Conservation (phyloP, 2,113 vertebrate genomes). For the Stercorarius parasiticus region DNA sequence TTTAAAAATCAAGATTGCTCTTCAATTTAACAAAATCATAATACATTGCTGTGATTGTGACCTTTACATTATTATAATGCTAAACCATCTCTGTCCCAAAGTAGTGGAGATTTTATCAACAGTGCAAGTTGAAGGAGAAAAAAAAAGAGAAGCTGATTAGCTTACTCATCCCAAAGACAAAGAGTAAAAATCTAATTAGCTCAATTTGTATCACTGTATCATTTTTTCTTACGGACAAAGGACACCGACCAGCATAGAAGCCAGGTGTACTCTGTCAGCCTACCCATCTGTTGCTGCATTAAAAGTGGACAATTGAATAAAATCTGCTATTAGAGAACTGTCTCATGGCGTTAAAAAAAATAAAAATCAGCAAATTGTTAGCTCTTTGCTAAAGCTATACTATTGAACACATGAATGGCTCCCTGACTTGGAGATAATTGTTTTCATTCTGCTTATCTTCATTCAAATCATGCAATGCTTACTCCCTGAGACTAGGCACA, state of each 20-base stretch:
- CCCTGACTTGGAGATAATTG: not conserved
- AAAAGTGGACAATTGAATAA: not conserved
- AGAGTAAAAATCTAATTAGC: not conserved
- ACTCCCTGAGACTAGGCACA: not conserved
- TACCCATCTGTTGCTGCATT: not conserved
- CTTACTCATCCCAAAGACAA: not conserved
- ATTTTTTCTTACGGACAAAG: not conserved
- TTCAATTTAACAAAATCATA: not conserved
- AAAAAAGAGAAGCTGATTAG: not conserved
- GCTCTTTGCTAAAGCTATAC: not conserved
- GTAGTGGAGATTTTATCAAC: not conserved
- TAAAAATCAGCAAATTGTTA: not conserved
- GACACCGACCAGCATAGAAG: fast-evolving
- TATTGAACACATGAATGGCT: not conserved
- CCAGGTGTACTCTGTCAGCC: not conserved
- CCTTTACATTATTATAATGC: not conserved
- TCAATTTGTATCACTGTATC: not conserved
- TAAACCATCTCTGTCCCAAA: not conserved
- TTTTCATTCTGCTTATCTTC: not conserved
- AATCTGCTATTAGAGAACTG: not conserved
- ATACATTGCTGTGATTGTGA: not conserved
- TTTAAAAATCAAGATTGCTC: not conserved
- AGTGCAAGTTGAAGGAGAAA: not conserved
- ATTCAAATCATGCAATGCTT: not conserved
- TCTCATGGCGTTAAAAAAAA: not conserved